Base-by-base conservation (phyloP, 2,888 invertebrate genomes). In the Stenchaetothrips biformis region DNA sequence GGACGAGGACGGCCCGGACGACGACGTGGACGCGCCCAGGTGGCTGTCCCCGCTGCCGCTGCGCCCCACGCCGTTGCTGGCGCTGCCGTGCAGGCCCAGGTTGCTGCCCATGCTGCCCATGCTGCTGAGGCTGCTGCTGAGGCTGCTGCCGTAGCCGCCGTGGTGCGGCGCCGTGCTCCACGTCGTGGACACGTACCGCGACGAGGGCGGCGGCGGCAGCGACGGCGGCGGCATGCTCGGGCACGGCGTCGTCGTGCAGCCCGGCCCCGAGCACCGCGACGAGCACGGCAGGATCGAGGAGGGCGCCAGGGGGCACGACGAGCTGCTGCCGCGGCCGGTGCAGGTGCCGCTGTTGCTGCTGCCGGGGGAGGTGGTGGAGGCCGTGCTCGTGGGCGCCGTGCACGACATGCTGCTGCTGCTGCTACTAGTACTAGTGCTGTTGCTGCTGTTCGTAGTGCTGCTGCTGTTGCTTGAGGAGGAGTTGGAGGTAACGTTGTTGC, bases 1-100 rank as follows among this genome's bases (percentile, higher is more conserved):
- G 86, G 83, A 85, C 86, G 83, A 87, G 87, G 80, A 86, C 84
- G 84, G 86, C 85, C 81, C 85, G 83, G 84, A 85, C 86, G 80
- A 84, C 83, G 84, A 86, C 85, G 81, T 85, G 82, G 77, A 62
- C 27, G 67, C 79, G 77, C 82, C 80, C 48, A 47, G 18, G 59
- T 48, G 27, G 79, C 48, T 47, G 79, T 48, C 67, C 78, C 74
- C 47, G 80, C 81, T 13, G 83, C 27, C 85, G 84, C 18, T 85
- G 85, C 77, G 49, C 80, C 83, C 77, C 82, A 82, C 83, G 81
- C 83, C 83, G 79, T 83, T 81, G 80, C 83, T 82, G 79, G 83
- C 85, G 81, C 81, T 83, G 81, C 80, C 84, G 85, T 81, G 87
- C 83, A 83, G 84, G 78, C 82, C 84, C 83, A 81, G 78, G 27